Conservation (phyloP, 2,888 invertebrate species). For the Hyposoter didymator region DNA sequence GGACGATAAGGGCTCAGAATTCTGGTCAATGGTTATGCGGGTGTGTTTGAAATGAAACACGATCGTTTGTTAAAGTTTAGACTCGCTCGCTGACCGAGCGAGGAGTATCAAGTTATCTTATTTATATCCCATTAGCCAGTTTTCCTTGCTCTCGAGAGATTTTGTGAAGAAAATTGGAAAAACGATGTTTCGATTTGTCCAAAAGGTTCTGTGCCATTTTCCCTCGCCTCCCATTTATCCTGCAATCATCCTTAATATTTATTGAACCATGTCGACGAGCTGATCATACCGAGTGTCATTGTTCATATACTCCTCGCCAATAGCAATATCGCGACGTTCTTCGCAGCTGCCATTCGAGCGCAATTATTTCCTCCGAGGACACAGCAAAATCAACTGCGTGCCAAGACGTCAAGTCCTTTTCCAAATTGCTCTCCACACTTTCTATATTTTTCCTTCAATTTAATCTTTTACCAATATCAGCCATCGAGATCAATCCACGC, state of each 20-base stretch:
- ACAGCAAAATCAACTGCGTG: not conserved
- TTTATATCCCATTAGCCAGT: not conserved
- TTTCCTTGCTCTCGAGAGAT: not conserved
- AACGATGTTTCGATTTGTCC: not conserved
- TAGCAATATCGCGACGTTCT: not conserved
- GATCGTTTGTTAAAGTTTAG: not conserved
- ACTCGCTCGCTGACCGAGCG: not conserved
- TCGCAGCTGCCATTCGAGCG: not conserved
- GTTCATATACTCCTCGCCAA: not conserved
- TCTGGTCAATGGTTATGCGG: constrained; percentile 4
- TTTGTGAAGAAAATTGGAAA: not conserved
- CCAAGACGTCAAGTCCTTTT: not conserved
- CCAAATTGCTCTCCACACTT: not conserved
- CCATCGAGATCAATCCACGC: too few relatives aligned
- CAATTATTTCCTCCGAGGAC: not conserved
- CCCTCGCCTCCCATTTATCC: not conserved
- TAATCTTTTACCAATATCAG: too few relatives aligned
- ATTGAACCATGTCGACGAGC: not conserved
- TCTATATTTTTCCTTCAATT: too few relatives aligned
- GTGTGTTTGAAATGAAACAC: constrained; percentile 14
- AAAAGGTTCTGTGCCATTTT: not conserved
- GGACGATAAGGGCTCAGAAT: not conserved
- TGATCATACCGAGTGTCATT: not conserved
- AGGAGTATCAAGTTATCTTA: not conserved
- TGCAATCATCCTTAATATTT: not conserved